A percentile compares a stretch with the other conserved stretches of the same genome.
Conservation (phyloP, 2,797 vertebrate species). For the Chelidonichthys spinosus region DNA sequence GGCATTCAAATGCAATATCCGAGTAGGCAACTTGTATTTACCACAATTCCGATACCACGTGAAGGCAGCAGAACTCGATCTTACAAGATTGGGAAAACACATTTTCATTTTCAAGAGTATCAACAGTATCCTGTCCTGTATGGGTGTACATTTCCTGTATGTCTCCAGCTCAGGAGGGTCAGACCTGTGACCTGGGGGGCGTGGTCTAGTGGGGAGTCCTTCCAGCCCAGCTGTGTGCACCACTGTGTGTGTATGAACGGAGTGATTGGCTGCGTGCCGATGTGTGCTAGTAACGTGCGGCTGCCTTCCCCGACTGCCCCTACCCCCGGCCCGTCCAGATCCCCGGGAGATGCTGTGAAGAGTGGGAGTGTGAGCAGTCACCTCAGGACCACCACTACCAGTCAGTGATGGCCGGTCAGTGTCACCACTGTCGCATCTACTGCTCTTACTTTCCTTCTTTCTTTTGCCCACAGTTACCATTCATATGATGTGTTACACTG, state of each 20-base stretch:
- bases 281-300: conserved; percentile 71
- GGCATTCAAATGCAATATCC: too few species aligned
- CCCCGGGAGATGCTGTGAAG: conserved; percentile 82
- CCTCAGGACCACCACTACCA: conserved; percentile 56
- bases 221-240: conserved; percentile 86
- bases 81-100: too few species aligned
- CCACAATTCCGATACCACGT: too few species aligned
- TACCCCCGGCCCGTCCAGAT: conserved; percentile 72
- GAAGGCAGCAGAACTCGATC: too few species aligned
- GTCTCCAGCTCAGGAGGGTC: conserved; percentile 79
- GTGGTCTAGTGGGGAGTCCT: conserved; percentile 84
- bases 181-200: conserved; percentile 82
- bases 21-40: too few species aligned
- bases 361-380: conserved; percentile 82
- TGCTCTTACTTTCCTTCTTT: not conserved
- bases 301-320: conserved; percentile 80
- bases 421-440: not conserved
- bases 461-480: not conserved
- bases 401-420: conserved; percentile 77
- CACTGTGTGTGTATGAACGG: conserved; percentile 86
- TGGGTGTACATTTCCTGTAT: conserved; percentile 4
- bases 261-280: conserved; percentile 83
- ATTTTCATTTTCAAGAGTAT: too few species aligned
- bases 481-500: not conserved
- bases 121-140: not conserved